Percentiles rank a stretch among this genome's conserved stretches.
phyloP scores from a whole-genome alignment of 2,888 invertebrate species.

The Polydesmus complanatus region DNA sequence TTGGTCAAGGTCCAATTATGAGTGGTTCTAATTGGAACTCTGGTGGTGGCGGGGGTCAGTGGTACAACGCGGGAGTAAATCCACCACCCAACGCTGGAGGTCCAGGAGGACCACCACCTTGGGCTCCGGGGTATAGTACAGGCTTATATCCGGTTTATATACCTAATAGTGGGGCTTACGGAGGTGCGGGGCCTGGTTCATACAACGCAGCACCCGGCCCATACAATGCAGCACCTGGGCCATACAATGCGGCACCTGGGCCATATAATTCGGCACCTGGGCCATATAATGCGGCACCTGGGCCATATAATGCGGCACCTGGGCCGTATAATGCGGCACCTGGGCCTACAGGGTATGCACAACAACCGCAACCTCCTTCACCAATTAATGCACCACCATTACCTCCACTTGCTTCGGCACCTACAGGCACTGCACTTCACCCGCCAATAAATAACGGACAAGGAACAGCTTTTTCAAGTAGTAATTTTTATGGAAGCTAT shows the following conservation, averaged over 20 bases:
- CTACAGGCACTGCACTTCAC: slow-evolving; percentile 9
- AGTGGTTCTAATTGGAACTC: slow-evolving; percentile 11
- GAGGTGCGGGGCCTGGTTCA: slow-evolving; percentile 13
- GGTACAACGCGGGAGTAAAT: slow-evolving; percentile 4
- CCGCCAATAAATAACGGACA: not conserved
- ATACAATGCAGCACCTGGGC: not conserved
- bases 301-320: not conserved
- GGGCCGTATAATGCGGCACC: not conserved
- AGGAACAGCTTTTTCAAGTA: slow-evolving; percentile 11
- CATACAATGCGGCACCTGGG: not conserved
- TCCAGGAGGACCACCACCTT: slow-evolving; percentile 1
- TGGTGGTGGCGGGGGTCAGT: slow-evolving; percentile 13
- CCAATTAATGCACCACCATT: not conserved
- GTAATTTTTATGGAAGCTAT: slow-evolving; percentile 15
- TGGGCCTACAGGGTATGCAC: not conserved
- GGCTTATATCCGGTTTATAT: not conserved
- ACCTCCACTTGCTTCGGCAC: too few species aligned
- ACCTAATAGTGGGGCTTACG: slow-evolving; percentile 6
- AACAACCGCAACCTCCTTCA: not conserved
- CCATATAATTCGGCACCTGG: not conserved
- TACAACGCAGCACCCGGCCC: not conserved
- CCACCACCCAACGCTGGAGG: not conserved
- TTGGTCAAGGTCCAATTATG: not conserved
- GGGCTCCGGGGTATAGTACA: slow-evolving; percentile 8
- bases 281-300: slow-evolving; percentile 2